Evolutionary conservation across 2,888 invertebrate genomes (phyloP).

Genomic region (Marronus borbonicus): DNA sequence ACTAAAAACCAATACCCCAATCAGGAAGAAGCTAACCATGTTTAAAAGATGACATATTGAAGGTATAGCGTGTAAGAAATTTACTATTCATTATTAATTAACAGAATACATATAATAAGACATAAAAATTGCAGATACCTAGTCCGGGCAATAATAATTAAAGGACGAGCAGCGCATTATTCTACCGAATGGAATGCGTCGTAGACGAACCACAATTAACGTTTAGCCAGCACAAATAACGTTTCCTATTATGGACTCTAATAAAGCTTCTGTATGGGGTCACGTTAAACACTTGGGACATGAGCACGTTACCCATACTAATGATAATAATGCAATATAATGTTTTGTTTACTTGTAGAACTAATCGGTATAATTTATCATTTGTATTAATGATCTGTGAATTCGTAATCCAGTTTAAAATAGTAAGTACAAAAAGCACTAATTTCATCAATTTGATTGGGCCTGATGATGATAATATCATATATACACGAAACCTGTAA

Average conservation of each 20-base stretch:
- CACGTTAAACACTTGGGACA: background rate
- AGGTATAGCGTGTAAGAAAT: background rate
- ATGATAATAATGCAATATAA: background rate
- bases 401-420: no score
- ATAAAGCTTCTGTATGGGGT: background rate
- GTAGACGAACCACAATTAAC: background rate
- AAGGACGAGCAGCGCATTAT: background rate
- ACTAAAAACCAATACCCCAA: no score
- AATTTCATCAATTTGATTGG: no score
- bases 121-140: conserved; percentile 4
- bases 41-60: no score
- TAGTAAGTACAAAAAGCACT: no score
- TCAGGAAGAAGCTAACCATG: no score
- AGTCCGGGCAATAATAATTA: background rate
- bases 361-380: no score
- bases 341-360: background rate
- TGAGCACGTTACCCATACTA: background rate
- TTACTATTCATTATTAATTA: conserved; percentile 17
- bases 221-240: background rate
- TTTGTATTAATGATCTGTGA: no score
- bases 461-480: no score
- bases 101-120: conserved; percentile 2
- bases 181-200: background rate
- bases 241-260: background rate
- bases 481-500: no score